Percentiles rank a stretch among this genome's conserved stretches.
Evolutionary conservation across 2,888 invertebrate genomes (phyloP).

Genomic region (Hermaeophaga mercurialis): DNA sequence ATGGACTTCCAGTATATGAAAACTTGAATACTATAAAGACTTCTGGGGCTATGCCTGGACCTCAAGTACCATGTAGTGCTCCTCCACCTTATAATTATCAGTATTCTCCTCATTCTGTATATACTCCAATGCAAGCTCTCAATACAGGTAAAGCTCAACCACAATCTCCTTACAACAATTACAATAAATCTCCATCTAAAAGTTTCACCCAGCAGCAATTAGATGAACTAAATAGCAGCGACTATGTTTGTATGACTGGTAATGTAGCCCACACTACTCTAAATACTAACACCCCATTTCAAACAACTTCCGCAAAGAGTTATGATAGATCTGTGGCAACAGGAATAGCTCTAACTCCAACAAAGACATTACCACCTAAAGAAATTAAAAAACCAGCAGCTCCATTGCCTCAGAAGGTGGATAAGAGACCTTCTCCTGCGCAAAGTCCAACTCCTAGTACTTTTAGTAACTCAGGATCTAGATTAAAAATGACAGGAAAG

Average conservation of each 20-base stretch:
- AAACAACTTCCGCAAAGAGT: constrained; percentile 55
- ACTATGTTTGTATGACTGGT: constrained; percentile 87
- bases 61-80: constrained; percentile 53
- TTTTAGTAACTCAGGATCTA: constrained; percentile 63
- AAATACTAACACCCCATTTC: constrained; percentile 58
- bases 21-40: constrained; percentile 51
- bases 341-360: constrained; percentile 59
- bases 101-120: constrained; percentile 46
- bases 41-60: constrained; percentile 53
- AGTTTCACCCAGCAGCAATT: constrained; percentile 57
- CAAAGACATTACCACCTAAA: constrained; percentile 53
- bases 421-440: constrained; percentile 54
- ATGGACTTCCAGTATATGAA: constrained; percentile 62
- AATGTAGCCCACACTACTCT: constrained; percentile 60
- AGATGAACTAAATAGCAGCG: constrained; percentile 77
- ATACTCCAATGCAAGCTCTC: constrained; percentile 51
- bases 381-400: constrained; percentile 51
- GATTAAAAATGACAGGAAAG: constrained; percentile 62
- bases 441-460: constrained; percentile 71
- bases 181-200: constrained; percentile 39
- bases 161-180: constrained; percentile 38
- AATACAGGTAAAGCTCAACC: constrained; percentile 36
- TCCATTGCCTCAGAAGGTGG: constrained; percentile 38
- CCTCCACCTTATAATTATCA: constrained; percentile 46
- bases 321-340: constrained; percentile 56